Conservation (phyloP, 2,888 invertebrate genomes). For the Diarsia brunnea region DNA sequence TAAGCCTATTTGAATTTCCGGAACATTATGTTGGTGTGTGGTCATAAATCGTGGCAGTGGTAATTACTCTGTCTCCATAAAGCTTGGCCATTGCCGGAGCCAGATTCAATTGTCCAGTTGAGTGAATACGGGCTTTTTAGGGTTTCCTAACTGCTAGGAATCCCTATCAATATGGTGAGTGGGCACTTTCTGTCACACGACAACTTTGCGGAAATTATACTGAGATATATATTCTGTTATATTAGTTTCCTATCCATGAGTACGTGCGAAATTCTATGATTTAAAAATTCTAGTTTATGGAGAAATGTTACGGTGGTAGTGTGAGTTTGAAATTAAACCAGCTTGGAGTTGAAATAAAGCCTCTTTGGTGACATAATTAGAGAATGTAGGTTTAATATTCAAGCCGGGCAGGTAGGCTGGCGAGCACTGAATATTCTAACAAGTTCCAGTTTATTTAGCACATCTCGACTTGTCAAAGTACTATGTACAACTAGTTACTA, state of each 20-base stretch:
- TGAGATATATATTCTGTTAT: neutral
- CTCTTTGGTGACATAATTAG: slow-evolving; percentile 28
- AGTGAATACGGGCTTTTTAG: slow-evolving; percentile 61
- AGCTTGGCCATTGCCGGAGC: slow-evolving; percentile 46
- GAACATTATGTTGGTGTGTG: slow-evolving; percentile 49
- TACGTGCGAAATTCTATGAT: neutral
- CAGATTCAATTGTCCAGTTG: slow-evolving; percentile 63
- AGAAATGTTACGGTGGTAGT: neutral
- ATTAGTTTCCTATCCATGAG: neutral
- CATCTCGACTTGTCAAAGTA: slow-evolving; percentile 25
- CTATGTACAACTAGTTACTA: slow-evolving; percentile 16
- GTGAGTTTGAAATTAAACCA: slow-evolving; percentile 20
- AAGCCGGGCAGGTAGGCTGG: slow-evolving; percentile 44
- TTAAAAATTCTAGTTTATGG: neutral
- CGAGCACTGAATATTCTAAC: slow-evolving; percentile 58
- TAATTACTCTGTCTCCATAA: slow-evolving; percentile 62
- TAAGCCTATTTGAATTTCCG: slow-evolving; percentile 44
- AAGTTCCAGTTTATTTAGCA: slow-evolving; percentile 36
- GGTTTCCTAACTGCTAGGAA: slow-evolving; percentile 59
- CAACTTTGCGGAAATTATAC: slow-evolving; percentile 14
- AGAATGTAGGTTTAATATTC: slow-evolving; percentile 47
- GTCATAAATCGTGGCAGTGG: slow-evolving; percentile 56
- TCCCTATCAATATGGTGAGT: slow-evolving; percentile 47
- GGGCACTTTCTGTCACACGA: slow-evolving; percentile 29
- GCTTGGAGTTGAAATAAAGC: slow-evolving; percentile 15